These are phyloP conservation scores for Streptopelia turtur DNA, from an alignment of 2,797 vertebrate species.

Conservation along the genomic window DNA sequence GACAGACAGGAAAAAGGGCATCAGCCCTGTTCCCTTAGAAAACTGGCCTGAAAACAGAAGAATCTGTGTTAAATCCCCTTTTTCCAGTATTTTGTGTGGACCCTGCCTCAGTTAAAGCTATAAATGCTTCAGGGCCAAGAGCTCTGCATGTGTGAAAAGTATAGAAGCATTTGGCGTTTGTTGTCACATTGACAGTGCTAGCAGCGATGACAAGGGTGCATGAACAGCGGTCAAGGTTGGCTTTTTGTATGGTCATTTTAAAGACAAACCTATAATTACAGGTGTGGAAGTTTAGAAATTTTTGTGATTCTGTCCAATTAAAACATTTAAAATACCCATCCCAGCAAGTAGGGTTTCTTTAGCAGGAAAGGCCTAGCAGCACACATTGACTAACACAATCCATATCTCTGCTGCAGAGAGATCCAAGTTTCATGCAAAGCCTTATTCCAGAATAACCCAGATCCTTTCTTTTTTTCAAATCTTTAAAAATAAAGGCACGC, in stretches of 20 bases:
- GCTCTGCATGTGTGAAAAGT: background rate
- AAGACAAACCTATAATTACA: background rate
- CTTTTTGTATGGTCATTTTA: background rate
- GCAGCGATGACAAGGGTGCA: background rate
- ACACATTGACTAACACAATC: background rate
- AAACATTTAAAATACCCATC: background rate
- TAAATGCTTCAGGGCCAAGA: background rate
- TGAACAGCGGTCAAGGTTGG: background rate
- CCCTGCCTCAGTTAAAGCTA: background rate
- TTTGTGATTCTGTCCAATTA: background rate
- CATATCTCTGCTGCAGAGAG: background rate
- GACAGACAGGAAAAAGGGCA: background rate
- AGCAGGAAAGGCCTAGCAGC: background rate
- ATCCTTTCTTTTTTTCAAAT: background rate
- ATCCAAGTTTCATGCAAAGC: background rate
- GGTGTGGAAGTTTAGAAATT: background rate
- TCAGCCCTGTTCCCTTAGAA: background rate
- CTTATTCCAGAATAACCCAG: background rate
- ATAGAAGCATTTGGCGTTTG: background rate
- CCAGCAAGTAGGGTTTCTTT: background rate
- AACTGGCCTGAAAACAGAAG: background rate
- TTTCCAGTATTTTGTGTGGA: background rate
- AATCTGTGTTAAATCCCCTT: background rate
- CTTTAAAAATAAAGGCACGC: background rate
- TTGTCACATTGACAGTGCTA: accelerated